Evolutionary conservation across 2,113 vertebrate species (phyloP), one percentile per base, ranked within the genome.

Genomic region (Hymenochirus boettgeri): DNA sequence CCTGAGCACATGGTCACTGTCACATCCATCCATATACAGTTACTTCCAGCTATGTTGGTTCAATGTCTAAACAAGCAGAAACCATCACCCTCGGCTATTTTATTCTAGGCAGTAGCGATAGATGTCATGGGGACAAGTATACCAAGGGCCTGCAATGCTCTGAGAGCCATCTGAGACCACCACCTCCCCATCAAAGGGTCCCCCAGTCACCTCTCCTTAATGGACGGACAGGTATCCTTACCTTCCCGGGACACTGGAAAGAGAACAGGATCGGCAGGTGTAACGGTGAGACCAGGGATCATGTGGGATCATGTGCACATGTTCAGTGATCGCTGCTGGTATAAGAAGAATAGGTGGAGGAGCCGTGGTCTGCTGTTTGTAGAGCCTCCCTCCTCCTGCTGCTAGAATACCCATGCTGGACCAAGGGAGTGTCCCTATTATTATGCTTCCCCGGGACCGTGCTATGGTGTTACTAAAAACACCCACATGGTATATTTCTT

Each of bases 341-440:
- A 56, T 25, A 55, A 55, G 53, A 57, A 66, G 42, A 19, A 19
- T 58, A 55, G 45, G 45, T 66, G 63, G 63, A 58, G 63, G 63
- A 35, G 63, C 57, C 53, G 35, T 15, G 31, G 52, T 48, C 63
- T 65, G 29, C 33, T 48, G 52, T 47, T 45, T 46, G 39, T 55
- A 45, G 51, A 29, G 26, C 10, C 9, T 67, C 39, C 64, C 58
- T 52, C 55, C 64, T 57, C 23, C 17, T 35, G 23, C 64, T 58
- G 18, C 55, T 45, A 39, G 21, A 7, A 50, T 37, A 29, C 63
- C 57, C 64, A 67, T 51, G 29, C 56, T 67, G 55, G 45, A 59
- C 42, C 33, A 35, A 35, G 33, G 33, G 33, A 35, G 33, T 35
- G 33, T 9, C 33, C 7, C 33, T 12, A 12, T 33, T 33, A n/a